Evolutionary conservation across 2,888 invertebrate species (phyloP).

Genomic region (Stenoptilia bipunctidactyla): DNA sequence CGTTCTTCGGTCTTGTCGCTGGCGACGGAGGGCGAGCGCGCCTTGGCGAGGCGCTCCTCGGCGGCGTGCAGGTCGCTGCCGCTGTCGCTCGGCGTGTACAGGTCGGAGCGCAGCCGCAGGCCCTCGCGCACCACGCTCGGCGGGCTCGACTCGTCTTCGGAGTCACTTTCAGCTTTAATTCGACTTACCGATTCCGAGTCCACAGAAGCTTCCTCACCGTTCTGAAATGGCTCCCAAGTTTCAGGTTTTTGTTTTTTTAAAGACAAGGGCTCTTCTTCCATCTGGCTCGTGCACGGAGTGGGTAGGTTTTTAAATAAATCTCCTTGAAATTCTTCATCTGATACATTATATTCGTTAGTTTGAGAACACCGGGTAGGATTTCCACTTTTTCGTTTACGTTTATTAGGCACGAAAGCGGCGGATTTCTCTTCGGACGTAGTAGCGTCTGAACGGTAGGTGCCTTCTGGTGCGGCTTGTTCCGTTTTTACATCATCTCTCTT

Average conservation of each 20-base stretch:
- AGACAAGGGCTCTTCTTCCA: constrained; percentile 54
- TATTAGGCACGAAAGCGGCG: constrained; percentile 67
- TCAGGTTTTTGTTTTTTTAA: constrained; percentile 62
- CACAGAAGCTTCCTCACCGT: constrained; percentile 49
- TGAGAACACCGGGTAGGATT: constrained; percentile 84
- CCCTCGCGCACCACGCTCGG: constrained; percentile 63
- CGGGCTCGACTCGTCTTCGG: constrained; percentile 60
- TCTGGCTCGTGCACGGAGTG: constrained; percentile 46
- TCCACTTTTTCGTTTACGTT: constrained; percentile 84
- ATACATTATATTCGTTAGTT: constrained; percentile 56
- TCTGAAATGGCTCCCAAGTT: constrained; percentile 57
- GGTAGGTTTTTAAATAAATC: constrained; percentile 58
- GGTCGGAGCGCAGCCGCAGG: constrained; percentile 51
- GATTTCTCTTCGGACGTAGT: constrained; percentile 57
- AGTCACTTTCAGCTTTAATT: constrained; percentile 65
- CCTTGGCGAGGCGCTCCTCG: constrained; percentile 64
- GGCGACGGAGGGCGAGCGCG: constrained; percentile 57
- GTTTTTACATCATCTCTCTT: constrained; percentile 73
- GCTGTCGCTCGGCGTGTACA: constrained; percentile 65
- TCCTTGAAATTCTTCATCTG: constrained; percentile 57
- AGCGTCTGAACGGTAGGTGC: constrained; percentile 35
- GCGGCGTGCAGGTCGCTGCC: constrained; percentile 63
- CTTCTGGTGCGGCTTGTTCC: constrained; percentile 40
- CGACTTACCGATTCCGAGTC: constrained; percentile 49
- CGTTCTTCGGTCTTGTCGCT: constrained; percentile 54